Conservation (phyloP, 2,113 vertebrate genomes). For the Lynx canadensis region DNA sequence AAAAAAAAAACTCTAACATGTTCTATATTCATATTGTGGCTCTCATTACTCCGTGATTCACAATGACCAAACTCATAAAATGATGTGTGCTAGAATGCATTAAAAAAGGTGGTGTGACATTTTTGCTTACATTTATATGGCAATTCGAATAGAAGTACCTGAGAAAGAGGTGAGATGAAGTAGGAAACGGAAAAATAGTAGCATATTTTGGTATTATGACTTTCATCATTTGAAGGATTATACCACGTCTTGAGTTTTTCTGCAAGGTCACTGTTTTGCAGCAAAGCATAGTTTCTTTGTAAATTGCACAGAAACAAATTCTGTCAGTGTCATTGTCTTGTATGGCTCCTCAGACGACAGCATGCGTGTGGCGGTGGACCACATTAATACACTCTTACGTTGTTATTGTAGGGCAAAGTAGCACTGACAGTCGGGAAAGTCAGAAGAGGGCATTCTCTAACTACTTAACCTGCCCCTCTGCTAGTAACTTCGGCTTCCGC, state of each 20-base stretch:
- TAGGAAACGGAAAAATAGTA: background rate
- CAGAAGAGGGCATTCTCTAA: background rate
- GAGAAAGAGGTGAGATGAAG: background rate
- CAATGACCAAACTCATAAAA: background rate
- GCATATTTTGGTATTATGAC: background rate
- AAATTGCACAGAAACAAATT: background rate
- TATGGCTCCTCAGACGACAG: background rate
- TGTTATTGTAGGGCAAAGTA: background rate
- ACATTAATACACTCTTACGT: no score
- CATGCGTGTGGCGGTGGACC: rapidly evolving
- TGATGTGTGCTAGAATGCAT: background rate
- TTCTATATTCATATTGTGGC: background rate
- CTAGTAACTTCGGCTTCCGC: background rate
- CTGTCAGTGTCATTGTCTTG: background rate
- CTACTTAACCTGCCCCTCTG: background rate
- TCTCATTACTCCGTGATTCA: background rate
- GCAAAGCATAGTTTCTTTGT: background rate
- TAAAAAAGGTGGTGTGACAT: background rate
- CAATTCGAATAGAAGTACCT: background rate
- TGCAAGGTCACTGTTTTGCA: background rate
- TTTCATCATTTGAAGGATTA: background rate
- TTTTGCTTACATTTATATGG: background rate
- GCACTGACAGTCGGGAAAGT: background rate
- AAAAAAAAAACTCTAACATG: background rate
- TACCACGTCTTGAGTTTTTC: background rate